phyloP scores from a whole-genome alignment of 2,113 vertebrate genomes.

The Pyxicephalus adspersus region DNA sequence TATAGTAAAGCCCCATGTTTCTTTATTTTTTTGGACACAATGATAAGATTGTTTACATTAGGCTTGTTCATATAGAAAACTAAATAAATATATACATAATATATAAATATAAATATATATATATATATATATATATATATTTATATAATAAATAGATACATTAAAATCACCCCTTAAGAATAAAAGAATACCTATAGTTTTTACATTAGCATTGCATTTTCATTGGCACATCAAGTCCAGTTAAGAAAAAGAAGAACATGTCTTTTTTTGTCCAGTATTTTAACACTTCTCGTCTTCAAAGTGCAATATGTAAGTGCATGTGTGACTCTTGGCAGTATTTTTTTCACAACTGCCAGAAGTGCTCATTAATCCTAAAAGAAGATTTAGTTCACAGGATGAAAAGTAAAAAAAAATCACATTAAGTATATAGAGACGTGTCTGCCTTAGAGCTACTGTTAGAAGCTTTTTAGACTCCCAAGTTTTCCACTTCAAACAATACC shows the following conservation, averaged over 20 bases:
- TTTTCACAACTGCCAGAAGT: slow-evolving; percentile 39
- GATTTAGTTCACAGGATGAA: slow-evolving; percentile 44
- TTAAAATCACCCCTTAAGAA: no score
- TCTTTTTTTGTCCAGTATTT: slow-evolving; percentile 15
- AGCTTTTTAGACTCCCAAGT: slow-evolving; percentile 34
- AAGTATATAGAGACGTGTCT: slow-evolving; percentile 31
- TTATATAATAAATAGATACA: neutral
- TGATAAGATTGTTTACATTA: no score
- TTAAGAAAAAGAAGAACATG: neutral
- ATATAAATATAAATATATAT: no score
- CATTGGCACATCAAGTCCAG: no score
- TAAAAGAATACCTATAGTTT: no score
- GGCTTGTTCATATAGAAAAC: no score
- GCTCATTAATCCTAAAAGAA: slow-evolving; percentile 45
- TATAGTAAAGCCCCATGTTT: no score
- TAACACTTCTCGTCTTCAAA: slow-evolving; percentile 28
- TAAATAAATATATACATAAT: no score
- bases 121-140: neutral
- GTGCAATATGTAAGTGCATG: slow-evolving; percentile 13
- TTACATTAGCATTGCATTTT: no score
- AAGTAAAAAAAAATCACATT: slow-evolving; percentile 46
- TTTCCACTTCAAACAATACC: slow-evolving; percentile 46
- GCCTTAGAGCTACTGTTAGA: slow-evolving; percentile 43
- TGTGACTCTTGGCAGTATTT: slow-evolving; percentile 40
- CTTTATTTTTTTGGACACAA: no score